Percentiles rank a stretch among this genome's conserved stretches.
Conservation (phyloP, 2,888 invertebrate species). For the Geophilus truncorum region DNA sequence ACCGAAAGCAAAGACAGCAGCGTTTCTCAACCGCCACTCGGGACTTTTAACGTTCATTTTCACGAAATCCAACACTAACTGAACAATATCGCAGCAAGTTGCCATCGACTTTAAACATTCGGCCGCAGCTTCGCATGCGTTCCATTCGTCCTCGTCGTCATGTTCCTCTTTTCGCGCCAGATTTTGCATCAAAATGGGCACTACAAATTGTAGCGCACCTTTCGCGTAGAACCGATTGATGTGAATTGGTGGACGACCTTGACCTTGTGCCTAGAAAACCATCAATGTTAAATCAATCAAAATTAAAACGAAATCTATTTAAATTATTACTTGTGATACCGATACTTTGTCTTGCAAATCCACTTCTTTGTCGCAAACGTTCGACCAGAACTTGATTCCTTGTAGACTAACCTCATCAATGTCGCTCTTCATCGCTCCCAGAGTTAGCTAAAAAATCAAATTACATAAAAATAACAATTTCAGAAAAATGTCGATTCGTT, state of each 20-base stretch:
- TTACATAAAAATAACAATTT: too few species aligned
- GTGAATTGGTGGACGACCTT: constrained; percentile 86
- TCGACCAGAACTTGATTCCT: constrained; percentile 99
- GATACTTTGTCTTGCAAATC: constrained; percentile 89
- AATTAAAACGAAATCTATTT: neutral
- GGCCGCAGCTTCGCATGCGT: too few species aligned
- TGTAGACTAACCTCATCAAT: constrained; percentile 93
- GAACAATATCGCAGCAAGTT: too few species aligned
- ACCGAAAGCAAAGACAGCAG: too few species aligned
- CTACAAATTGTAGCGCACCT: constrained; percentile 89
- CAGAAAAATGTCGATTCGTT: too few species aligned
- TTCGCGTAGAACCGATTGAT: too few species aligned
- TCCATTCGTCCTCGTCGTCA: constrained; percentile 98
- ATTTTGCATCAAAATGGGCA: constrained; percentile 88
- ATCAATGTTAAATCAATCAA: neutral
- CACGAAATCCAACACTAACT: too few species aligned
- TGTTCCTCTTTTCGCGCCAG: constrained; percentile 94
- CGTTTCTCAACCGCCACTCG: too few species aligned
- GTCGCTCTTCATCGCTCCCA: constrained; percentile 97
- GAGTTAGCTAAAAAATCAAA: constrained; percentile 76
- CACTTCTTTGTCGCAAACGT: constrained; percentile 98
- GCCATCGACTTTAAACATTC: too few species aligned
- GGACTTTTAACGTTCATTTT: too few species aligned
- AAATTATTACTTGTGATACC: constrained; percentile 54
- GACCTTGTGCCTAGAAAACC: constrained; percentile 67